Conservation (phyloP, 2,888 invertebrate species). For the Apomyelois bistriatella region DNA sequence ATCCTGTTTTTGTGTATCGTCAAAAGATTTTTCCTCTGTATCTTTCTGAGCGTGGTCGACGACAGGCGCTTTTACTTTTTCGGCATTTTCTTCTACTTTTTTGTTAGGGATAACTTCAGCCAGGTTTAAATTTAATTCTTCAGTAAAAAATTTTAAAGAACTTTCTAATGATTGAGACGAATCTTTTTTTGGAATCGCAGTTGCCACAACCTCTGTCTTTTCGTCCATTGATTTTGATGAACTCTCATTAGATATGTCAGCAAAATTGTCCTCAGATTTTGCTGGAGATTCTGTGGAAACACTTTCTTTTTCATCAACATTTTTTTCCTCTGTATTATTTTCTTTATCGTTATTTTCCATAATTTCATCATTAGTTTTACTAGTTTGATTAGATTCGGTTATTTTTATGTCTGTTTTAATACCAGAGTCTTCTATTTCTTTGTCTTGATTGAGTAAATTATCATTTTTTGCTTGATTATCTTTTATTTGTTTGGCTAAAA, state of each 20-base stretch:
- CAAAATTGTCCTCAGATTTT: slow-evolving; percentile 64
- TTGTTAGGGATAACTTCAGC: background rate
- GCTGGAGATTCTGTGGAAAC: slow-evolving; percentile 44
- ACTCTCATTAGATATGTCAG: slow-evolving; percentile 59
- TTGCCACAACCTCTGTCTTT: slow-evolving; percentile 20
- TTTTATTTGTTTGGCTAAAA: slow-evolving; percentile 48
- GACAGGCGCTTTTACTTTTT: slow-evolving; percentile 21
- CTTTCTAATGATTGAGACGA: slow-evolving; percentile 9
- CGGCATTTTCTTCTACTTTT: slow-evolving; percentile 1
- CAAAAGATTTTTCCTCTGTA: slow-evolving; percentile 17
- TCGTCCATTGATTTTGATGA: slow-evolving; percentile 44
- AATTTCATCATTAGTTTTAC: background rate
- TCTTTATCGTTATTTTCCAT: slow-evolving; percentile 13
- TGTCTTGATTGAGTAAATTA: slow-evolving; percentile 54
- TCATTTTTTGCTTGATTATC: slow-evolving; percentile 56
- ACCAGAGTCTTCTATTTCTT: slow-evolving; percentile 29
- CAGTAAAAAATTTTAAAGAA: background rate
- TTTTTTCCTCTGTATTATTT: background rate
- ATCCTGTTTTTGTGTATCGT: background rate
- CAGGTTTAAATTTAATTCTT: background rate
- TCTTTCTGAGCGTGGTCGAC: slow-evolving; percentile 19
- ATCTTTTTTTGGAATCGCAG: background rate
- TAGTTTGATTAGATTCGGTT: background rate
- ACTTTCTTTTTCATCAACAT: slow-evolving; percentile 31
- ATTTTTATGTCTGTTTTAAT: background rate